Conservation (phyloP, 2,888 invertebrate genomes). For the Papilio demoleus region DNA sequence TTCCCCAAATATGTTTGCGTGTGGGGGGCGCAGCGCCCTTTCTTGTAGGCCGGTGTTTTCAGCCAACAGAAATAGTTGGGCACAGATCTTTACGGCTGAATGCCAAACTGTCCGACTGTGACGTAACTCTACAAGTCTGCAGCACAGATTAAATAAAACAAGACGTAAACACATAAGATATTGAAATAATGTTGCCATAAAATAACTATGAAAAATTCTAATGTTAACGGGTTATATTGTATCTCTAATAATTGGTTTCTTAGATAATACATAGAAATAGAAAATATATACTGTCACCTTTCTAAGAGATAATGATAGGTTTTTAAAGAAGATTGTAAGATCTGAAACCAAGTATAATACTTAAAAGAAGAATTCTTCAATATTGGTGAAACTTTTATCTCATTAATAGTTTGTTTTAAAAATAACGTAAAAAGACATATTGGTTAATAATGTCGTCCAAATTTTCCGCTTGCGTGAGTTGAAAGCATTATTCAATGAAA, state of each 20-base stretch:
- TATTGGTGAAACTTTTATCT: too few species aligned
- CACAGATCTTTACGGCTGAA: neutral
- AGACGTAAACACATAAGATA: neutral
- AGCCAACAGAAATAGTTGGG: slow-evolving; percentile 32
- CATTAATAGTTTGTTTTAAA: neutral
- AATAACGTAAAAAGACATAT: neutral
- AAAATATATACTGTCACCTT: too few species aligned
- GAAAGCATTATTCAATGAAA: neutral
- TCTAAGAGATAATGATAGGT: too few species aligned
- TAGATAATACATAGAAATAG: too few species aligned
- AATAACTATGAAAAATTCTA: neutral
- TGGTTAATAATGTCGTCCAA: neutral
- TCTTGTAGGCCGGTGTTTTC: slow-evolving; percentile 28
- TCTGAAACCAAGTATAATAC: too few species aligned
- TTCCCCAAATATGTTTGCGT: slow-evolving; percentile 21
- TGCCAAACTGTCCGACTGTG: slow-evolving; percentile 9
- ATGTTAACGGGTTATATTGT: neutral
- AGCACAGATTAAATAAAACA: slow-evolving; percentile 1
- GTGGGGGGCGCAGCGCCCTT: slow-evolving; percentile 7
- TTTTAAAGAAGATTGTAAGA: too few species aligned
- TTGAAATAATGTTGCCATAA: neutral
- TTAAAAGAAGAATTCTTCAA: too few species aligned
- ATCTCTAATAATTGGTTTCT: neutral
- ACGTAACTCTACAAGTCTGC: slow-evolving; percentile 13
- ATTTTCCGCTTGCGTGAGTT: slow-evolving; percentile 1